phyloP scores from a whole-genome alignment of 2,888 invertebrate genomes.

The Apamea monoglypha region DNA sequence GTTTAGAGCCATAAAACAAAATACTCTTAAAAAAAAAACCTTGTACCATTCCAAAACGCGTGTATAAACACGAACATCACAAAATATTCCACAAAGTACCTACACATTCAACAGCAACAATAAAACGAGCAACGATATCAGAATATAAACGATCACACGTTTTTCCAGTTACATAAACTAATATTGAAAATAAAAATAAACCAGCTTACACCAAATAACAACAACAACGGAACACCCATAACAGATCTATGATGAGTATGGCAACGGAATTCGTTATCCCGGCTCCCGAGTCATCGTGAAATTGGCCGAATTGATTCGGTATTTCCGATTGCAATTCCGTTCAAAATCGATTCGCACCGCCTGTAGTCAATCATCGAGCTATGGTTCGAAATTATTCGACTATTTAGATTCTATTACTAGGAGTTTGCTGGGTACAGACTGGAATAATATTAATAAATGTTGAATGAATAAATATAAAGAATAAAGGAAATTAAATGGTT shows the following conservation, averaged over 20 bases:
- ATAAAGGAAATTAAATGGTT: conserved; percentile 26
- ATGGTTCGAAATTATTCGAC: conserved; percentile 63
- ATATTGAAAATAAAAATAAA: conserved; percentile 21
- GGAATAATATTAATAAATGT: conserved; percentile 39
- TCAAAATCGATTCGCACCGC: conserved; percentile 74
- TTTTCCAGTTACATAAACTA: conserved; percentile 14
- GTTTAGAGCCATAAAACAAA: background rate
- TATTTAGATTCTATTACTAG: conserved; percentile 54
- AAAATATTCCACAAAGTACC: background rate
- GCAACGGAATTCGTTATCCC: conserved; percentile 76
- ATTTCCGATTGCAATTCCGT: conserved; percentile 84
- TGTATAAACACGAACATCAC: background rate
- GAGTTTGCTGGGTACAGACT: conserved; percentile 40
- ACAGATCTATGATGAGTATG: conserved; percentile 63
- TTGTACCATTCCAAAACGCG: background rate
- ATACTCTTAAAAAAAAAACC: background rate
- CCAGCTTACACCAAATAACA: conserved; percentile 35
- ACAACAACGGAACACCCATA: conserved; percentile 54
- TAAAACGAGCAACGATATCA: background rate
- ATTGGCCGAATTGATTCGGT: conserved; percentile 82
- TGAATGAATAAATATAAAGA: conserved; percentile 18
- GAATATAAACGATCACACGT: conserved; percentile 17
- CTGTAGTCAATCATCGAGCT: conserved; percentile 66
- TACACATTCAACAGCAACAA: background rate
- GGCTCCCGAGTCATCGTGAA: conserved; percentile 76